Conservation (phyloP, 2,797 vertebrate species). For the Champsocephalus gunnari region DNA sequence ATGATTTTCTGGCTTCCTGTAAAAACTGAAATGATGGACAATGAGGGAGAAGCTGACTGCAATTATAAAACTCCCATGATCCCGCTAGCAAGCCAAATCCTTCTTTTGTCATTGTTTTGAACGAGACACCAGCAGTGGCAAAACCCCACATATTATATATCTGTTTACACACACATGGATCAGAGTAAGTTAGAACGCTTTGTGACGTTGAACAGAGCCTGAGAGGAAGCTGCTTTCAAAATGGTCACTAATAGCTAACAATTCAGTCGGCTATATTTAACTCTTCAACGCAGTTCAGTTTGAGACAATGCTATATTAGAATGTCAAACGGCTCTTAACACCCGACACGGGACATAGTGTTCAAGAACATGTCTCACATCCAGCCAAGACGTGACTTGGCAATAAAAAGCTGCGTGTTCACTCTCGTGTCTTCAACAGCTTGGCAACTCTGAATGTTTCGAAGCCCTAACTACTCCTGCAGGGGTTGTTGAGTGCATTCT, state of each 20-base stretch:
- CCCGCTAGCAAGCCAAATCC: no score
- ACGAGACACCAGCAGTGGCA: no score
- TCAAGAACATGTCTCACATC: constrained; percentile 10
- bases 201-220: neutral
- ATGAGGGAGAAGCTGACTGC: no score
- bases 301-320: neutral
- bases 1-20: no score
- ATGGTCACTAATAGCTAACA: neutral
- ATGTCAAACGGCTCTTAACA: neutral
- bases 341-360: neutral
- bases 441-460: constrained; percentile 4
- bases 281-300: neutral
- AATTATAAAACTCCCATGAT: no score
- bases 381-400: constrained; percentile 12
- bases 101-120: no score
- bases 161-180: neutral
- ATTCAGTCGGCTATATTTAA: neutral
- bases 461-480: constrained; percentile 24
- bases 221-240: constrained; percentile 15
- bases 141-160: no score
- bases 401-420: constrained; percentile 8
- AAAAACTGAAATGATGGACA: no score
- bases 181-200: neutral
- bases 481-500: constrained; percentile 17
- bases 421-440: constrained; percentile 1